These are phyloP conservation scores for Percopsis omiscomaycus DNA, from an alignment of 2,797 vertebrate genomes.

Conservation along the genomic window DNA sequence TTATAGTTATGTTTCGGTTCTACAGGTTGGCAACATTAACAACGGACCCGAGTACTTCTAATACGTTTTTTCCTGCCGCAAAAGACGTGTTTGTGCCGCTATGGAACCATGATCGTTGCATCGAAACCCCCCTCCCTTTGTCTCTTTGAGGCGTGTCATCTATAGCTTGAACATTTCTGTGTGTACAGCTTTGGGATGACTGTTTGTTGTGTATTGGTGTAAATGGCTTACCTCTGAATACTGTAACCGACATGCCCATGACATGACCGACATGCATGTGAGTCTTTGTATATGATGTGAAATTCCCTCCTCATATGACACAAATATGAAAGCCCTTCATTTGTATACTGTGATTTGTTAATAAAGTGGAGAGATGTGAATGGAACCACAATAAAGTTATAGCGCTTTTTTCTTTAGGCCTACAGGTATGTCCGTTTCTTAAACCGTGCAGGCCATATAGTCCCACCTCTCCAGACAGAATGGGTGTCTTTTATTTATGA, in stretches of 20 bases:
- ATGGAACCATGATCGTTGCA: constrained; percentile 12
- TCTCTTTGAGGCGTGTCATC: background rate
- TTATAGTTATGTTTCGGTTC: constrained; percentile 8
- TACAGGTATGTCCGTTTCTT: constrained; percentile 29
- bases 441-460: background rate
- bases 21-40: constrained; percentile 51
- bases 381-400: constrained; percentile 63
- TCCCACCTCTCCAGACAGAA: background rate
- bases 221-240: constrained; percentile 19
- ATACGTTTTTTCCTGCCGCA: constrained; percentile 18
- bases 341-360: constrained; percentile 11
- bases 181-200: constrained; percentile 19
- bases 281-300: constrained; percentile 62
- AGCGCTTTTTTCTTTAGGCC: constrained; percentile 27
- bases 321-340: constrained; percentile 20
- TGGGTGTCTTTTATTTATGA: constrained; percentile 10
- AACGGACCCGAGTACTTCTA: constrained; percentile 17
- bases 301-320: constrained; percentile 34
- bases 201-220: constrained; percentile 24
- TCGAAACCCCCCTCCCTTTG: background rate
- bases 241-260: constrained; percentile 17
- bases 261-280: constrained; percentile 40
- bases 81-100: constrained; percentile 14
- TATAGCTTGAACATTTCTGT: constrained; percentile 23
- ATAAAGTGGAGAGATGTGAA: constrained; percentile 27